phyloP scores from a whole-genome alignment of 2,888 invertebrate genomes.

The Drosophila tanythrix region DNA sequence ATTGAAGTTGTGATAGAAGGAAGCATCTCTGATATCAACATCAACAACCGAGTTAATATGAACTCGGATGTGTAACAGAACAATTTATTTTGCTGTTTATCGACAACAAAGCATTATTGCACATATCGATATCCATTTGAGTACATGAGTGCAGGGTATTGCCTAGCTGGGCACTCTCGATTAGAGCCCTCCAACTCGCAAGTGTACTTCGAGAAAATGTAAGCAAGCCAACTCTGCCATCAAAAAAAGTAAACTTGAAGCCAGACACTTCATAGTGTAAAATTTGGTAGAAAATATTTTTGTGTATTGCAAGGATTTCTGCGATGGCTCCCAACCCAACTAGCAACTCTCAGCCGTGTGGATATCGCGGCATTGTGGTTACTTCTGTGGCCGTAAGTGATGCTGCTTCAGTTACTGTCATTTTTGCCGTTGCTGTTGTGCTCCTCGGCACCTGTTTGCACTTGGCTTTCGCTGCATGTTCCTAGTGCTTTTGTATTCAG shows the following conservation, averaged over 20 bases:
- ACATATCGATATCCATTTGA: background rate
- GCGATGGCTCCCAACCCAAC: constrained; percentile 33
- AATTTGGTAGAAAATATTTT: constrained; percentile 76
- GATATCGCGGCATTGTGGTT: constrained; percentile 47
- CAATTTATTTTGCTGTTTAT: background rate
- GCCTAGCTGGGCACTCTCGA: background rate
- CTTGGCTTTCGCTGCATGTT: constrained; percentile 39
- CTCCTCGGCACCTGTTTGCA: constrained; percentile 67
- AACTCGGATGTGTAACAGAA: background rate
- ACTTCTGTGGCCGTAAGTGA: constrained; percentile 48
- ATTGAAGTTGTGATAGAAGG: background rate
- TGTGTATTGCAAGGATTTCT: constrained; percentile 72
- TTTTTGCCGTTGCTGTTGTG: constrained; percentile 9
- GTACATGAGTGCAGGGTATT: background rate
- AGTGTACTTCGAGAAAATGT: constrained; percentile 17
- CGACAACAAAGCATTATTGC: background rate
- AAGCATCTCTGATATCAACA: background rate
- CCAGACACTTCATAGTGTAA: constrained; percentile 72
- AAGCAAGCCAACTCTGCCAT: constrained; percentile 62
- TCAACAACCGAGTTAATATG: background rate
- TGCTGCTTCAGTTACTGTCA: constrained; percentile 11
- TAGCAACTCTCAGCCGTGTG: constrained; percentile 17
- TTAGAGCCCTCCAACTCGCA: background rate
- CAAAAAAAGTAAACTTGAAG: constrained; percentile 37
- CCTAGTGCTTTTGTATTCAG: constrained; percentile 46